These are phyloP conservation scores for Montipora capricornis DNA, from an alignment of 64 coral and sea anemone species.

Conservation along the genomic window DNA sequence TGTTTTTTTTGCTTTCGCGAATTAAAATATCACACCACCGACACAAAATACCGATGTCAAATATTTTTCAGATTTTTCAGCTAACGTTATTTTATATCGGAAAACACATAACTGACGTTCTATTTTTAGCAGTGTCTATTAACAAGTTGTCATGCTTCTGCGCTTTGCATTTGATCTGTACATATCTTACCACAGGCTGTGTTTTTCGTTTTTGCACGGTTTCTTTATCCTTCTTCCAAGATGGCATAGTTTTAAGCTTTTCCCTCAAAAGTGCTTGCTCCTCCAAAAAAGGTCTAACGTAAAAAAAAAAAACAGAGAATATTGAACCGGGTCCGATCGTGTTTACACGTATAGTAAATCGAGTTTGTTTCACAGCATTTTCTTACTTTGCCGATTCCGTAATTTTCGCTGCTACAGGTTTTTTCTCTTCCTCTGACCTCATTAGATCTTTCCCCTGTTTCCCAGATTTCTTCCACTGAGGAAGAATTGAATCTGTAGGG, in stretches of 20 bases:
- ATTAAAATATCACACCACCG: too few relatives aligned
- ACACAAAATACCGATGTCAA: too few relatives aligned
- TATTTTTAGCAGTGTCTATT: background rate
- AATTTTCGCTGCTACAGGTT: slow-evolving; percentile 83
- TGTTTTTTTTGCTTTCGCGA: too few relatives aligned
- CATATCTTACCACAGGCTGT: slow-evolving; percentile 82
- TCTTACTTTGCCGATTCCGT: slow-evolving; percentile 90
- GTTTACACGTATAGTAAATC: too few relatives aligned
- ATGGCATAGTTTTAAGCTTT: slow-evolving; percentile 72
- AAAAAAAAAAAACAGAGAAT: background rate
- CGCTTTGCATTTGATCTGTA: too few relatives aligned
- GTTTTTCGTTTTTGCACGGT: slow-evolving; percentile 69
- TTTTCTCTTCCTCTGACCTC: slow-evolving; percentile 85
- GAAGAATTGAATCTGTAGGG: slow-evolving; percentile 78
- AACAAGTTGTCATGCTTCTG: background rate
- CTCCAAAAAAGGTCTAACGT: slow-evolving; percentile 91
- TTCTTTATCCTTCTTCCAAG: slow-evolving; percentile 94
- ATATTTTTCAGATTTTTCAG: too few relatives aligned
- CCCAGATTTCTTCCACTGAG: slow-evolving; percentile 76
- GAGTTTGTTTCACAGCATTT: background rate
- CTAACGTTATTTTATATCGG: too few relatives aligned
- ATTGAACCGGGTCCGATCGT: background rate
- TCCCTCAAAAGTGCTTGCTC: slow-evolving; percentile 94
- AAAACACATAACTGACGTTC: background rate
- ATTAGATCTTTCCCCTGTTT: slow-evolving; percentile 74